Evolutionary conservation across 2,888 invertebrate species (phyloP), one percentile per base, ranked within the genome.

Genomic region (Macrophya alboannulata): DNA sequence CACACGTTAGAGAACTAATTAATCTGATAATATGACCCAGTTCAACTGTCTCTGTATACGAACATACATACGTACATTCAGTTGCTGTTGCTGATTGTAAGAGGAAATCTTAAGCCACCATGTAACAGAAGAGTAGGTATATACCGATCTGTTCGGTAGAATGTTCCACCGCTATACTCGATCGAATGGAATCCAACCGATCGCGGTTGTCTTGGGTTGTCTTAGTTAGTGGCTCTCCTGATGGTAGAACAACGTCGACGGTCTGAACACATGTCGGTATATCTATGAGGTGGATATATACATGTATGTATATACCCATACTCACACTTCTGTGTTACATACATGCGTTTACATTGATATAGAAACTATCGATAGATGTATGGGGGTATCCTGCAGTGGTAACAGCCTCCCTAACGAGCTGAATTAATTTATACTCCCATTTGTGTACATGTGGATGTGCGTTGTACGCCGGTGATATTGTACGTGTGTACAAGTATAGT

Each of bases 371-470:
- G 68, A 74, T 43, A 68, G 25, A 31, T 4, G 31, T 25, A n/a
- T 17, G 37, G 10, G 10, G 21, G 40, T 55, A 3, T 25, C n/a
- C n/a, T n/a, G n/a, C 37, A 59, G 62, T 81, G 83, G 68, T 68
- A 83, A 83, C 83, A 71, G 68, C 68, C 81, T 45, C 71, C 68
- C 89, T 91, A 91, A 91, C 90, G 90, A 91, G 89, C 89, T 90
- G 89, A 90, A 91, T 91, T 91, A 91, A 91, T 91, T 91, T 90
- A 89, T 90, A 88, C 87, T 88, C 89, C 84, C 48, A 40, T n/a
- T 37, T 31, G 21, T 65, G 84, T 77, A 71, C 65, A 81, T 51
- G 68, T 43, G 0, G 37, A 62, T n/a, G n/a, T 62, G 17, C 9
- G 1, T n/a, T n/a, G n/a, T 48, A 48, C 31, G 1, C 62, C n/a